Conservation (phyloP, 2,113 vertebrate species). For the Tichodroma muraria region DNA sequence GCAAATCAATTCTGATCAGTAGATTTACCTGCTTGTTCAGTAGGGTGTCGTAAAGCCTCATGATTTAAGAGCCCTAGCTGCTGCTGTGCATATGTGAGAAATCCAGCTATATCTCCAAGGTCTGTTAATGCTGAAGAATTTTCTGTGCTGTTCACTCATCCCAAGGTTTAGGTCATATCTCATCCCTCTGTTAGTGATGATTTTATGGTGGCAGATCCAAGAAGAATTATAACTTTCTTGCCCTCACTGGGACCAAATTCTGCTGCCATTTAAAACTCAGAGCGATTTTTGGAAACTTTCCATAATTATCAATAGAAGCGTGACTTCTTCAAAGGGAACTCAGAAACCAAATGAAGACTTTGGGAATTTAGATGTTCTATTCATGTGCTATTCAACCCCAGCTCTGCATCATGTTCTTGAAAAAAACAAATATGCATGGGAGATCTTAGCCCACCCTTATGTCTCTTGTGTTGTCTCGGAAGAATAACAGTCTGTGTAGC, state of each 20-base stretch:
- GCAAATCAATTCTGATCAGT: slow-evolving; percentile 20
- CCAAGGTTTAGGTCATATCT: background rate
- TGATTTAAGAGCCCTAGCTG: slow-evolving; percentile 13
- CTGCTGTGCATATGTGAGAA: background rate
- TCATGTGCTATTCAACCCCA: background rate
- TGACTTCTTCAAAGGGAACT: background rate
- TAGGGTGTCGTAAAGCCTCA: background rate
- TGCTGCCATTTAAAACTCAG: background rate
- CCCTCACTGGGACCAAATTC: background rate
- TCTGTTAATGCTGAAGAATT: background rate
- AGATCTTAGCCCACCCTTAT: background rate
- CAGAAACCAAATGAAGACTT: background rate
- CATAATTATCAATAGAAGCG: background rate
- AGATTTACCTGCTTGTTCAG: slow-evolving; percentile 27
- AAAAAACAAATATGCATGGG: background rate
- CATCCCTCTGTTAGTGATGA: background rate
- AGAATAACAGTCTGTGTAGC: background rate
- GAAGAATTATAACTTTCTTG: background rate
- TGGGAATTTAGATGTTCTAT: background rate
- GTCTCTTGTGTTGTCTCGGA: background rate
- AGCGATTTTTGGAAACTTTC: background rate
- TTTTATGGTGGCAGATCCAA: background rate
- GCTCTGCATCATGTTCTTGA: background rate
- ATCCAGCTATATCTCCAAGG: background rate
- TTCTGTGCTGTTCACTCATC: background rate